Conservation (phyloP, 2,797 vertebrate species). For the Loris lydekkerianus region DNA sequence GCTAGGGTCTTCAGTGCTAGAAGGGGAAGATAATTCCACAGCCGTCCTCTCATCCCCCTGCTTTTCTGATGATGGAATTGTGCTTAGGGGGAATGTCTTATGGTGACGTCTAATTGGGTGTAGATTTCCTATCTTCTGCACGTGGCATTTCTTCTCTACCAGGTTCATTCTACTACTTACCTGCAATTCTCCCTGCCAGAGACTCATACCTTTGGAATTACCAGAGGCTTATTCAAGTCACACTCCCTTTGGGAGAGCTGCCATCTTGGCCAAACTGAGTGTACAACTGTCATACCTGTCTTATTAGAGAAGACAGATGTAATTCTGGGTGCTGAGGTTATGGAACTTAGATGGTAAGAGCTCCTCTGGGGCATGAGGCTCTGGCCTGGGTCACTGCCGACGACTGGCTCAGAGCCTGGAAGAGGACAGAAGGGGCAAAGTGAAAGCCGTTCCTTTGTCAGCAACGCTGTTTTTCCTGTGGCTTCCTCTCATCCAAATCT, state of each 20-base stretch:
- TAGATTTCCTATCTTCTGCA: not conserved
- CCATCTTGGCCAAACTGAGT: not conserved
- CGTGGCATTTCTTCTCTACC: not conserved
- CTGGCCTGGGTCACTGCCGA: not conserved
- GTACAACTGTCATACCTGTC: not conserved
- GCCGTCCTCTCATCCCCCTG: not conserved
- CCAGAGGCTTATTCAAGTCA: not conserved
- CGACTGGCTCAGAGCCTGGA: not conserved
- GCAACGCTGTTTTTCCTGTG: not conserved
- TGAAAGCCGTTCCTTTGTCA: not conserved
- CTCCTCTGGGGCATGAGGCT: not conserved
- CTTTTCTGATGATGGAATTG: not conserved
- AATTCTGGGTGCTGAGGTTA: not conserved
- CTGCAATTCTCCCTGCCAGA: not conserved
- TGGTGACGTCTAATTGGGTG: not conserved
- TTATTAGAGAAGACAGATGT: not conserved
- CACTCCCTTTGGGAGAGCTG: not conserved
- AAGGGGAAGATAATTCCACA: not conserved
- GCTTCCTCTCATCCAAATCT: not conserved
- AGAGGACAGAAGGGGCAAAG: not conserved
- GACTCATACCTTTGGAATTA: not conserved
- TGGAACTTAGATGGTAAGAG: not conserved
- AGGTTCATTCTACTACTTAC: not conserved
- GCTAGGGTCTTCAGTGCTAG: not conserved
- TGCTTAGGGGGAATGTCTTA: not conserved